These are phyloP conservation scores for Spisula subtruncata DNA, from an alignment of 2,888 invertebrate genomes.

Conservation along the genomic window DNA sequence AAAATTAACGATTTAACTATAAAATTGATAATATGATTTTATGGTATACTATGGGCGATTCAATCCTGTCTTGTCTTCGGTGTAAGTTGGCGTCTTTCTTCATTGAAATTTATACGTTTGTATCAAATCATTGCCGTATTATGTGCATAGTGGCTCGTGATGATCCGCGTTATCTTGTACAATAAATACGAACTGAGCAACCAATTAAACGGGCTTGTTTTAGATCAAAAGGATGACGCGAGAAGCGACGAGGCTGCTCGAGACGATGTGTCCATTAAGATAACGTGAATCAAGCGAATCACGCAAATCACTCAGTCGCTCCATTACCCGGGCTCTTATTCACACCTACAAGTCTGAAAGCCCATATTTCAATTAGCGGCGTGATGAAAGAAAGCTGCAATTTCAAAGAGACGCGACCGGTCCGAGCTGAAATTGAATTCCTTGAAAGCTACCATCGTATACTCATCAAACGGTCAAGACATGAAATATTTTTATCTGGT, in stretches of 20 bases:
- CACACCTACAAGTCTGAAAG: conserved; percentile 52
- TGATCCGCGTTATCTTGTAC: conserved; percentile 27
- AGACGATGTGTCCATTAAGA: conserved; percentile 47
- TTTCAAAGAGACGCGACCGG: conserved; percentile 41
- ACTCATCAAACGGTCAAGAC: conserved; percentile 42
- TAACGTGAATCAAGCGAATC: conserved; percentile 37
- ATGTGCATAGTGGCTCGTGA: background rate
- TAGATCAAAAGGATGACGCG: conserved; percentile 45
- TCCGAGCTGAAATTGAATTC: conserved; percentile 45
- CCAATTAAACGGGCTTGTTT: conserved; percentile 31
- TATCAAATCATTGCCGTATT: background rate
- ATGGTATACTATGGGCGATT: background rate
- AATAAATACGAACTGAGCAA: conserved; percentile 10
- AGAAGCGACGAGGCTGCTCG: conserved; percentile 31
- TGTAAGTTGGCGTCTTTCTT: background rate
- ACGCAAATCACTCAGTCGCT: conserved; percentile 21
- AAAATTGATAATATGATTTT: no score
- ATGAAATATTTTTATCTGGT: conserved; percentile 20
- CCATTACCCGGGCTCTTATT: conserved; percentile 41
- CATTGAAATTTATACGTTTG: background rate
- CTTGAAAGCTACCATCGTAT: conserved; percentile 27
- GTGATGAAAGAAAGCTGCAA: conserved; percentile 43
- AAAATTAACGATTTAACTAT: no score
- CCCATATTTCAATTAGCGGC: conserved; percentile 49
- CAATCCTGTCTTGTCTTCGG: background rate